Evolutionary conservation across 2,797 vertebrate species (phyloP).

Genomic region (Sarcoramphus papa): DNA sequence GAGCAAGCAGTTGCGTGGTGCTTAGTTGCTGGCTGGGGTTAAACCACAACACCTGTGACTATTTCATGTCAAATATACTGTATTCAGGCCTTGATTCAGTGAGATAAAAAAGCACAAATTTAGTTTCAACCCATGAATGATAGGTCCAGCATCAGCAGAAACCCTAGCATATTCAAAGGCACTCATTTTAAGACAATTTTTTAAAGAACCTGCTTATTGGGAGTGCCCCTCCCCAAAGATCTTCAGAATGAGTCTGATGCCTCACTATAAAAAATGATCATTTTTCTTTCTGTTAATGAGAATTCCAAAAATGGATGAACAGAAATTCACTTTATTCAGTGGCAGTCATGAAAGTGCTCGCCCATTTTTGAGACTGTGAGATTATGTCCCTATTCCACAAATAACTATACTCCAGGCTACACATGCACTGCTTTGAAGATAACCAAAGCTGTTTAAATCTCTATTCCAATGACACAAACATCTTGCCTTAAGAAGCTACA

Average conservation of each 20-base stretch:
- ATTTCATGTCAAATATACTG: neutral
- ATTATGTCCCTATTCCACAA: neutral
- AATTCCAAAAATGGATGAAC: neutral
- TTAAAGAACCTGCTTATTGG: neutral
- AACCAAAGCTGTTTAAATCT: neutral
- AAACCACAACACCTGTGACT: neutral
- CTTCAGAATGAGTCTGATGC: neutral
- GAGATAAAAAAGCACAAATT: neutral
- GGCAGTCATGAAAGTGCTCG: fast-evolving
- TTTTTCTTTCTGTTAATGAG: neutral
- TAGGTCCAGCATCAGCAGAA: neutral
- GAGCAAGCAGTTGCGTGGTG: too few species aligned
- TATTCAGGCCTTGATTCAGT: neutral
- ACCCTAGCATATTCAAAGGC: neutral
- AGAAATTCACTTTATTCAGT: neutral
- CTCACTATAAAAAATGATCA: neutral
- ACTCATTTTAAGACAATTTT: neutral
- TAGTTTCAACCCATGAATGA: neutral
- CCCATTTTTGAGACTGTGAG: neutral
- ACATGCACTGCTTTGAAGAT: neutral
- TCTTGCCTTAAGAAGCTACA: neutral
- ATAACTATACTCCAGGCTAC: neutral
- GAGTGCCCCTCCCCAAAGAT: neutral
- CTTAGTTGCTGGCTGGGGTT: too few species aligned
- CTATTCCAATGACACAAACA: neutral